Percentiles rank a stretch among this genome's conserved stretches.
Conservation (phyloP, 30 jellyfish, hydroid and myxozoan species). For the Aurelia sp. region DNA sequence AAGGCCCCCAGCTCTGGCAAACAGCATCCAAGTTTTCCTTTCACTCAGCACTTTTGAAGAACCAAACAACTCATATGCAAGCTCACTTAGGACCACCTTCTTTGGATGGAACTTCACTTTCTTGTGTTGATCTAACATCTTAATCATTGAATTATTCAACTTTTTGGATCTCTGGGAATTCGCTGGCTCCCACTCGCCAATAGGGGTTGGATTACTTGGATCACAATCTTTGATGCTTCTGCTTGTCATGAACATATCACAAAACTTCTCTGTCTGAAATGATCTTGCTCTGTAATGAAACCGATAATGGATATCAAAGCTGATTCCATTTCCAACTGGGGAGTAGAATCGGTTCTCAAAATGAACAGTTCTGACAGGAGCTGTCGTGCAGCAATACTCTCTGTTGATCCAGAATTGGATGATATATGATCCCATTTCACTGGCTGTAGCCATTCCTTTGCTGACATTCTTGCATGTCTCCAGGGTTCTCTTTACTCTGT, state of each 20-base stretch:
- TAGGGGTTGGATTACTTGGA: conserved; percentile 1
- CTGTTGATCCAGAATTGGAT: too few species aligned
- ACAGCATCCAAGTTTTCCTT: conserved; percentile 1
- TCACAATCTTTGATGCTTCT: not conserved
- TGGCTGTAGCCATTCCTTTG: not conserved
- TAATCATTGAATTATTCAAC: not conserved
- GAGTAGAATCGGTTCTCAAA: too few species aligned
- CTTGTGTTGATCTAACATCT: conserved; percentile 3
- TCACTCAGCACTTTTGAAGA: not conserved
- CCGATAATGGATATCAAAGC: not conserved
- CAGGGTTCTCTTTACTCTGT: not conserved
- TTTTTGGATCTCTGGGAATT: not conserved
- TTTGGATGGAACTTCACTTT: not conserved
- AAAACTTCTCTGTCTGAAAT: not conserved
- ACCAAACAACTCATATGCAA: not conserved
- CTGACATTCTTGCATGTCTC: not conserved
- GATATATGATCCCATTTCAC: too few species aligned
- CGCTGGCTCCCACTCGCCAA: not conserved
- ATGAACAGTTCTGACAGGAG: too few species aligned
- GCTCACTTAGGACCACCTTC: not conserved
- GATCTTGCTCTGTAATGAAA: conserved; percentile 4
- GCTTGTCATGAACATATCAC: not conserved
- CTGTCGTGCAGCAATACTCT: too few species aligned
- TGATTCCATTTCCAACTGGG: too few species aligned
- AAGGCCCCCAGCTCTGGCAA: conserved; percentile 13